phyloP scores from a whole-genome alignment of 2,113 vertebrate species.

The Benthochromis sp. region DNA sequence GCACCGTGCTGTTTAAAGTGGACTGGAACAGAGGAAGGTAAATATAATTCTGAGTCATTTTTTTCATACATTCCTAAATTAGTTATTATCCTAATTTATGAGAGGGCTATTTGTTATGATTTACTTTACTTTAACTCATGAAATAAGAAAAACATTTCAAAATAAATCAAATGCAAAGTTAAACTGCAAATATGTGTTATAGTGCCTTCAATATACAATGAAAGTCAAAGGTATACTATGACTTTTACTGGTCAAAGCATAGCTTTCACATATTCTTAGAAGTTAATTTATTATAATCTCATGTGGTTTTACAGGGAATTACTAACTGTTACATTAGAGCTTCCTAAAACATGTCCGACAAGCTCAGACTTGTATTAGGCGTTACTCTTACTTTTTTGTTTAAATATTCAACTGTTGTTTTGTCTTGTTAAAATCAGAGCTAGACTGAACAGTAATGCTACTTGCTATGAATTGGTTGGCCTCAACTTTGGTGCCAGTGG shows the following conservation, averaged over 20 bases:
- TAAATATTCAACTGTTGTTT: not conserved
- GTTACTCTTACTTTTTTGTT: not conserved
- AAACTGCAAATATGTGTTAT: not conserved
- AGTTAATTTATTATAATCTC: not conserved
- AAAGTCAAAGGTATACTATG: not conserved
- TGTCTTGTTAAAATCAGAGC: not conserved
- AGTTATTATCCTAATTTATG: not conserved
- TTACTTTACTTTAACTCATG: not conserved
- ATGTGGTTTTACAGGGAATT: not conserved
- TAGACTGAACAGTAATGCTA: not conserved
- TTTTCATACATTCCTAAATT: not conserved
- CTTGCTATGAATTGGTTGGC: not conserved
- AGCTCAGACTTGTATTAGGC: not conserved
- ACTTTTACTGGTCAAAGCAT: not conserved
- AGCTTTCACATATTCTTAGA: not conserved
- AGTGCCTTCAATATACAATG: not conserved
- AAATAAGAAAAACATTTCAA: not conserved
- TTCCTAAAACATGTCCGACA: not conserved
- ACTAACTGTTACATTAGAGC: not conserved
- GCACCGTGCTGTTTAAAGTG: constrained; percentile 79
- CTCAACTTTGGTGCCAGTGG: not conserved
- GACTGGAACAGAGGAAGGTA: constrained; percentile 49
- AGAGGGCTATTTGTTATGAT: not conserved
- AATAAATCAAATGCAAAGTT: not conserved
- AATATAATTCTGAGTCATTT: not conserved